phyloP scores from a whole-genome alignment of 2,888 invertebrate species.

The Rhamnusium bicolor region DNA sequence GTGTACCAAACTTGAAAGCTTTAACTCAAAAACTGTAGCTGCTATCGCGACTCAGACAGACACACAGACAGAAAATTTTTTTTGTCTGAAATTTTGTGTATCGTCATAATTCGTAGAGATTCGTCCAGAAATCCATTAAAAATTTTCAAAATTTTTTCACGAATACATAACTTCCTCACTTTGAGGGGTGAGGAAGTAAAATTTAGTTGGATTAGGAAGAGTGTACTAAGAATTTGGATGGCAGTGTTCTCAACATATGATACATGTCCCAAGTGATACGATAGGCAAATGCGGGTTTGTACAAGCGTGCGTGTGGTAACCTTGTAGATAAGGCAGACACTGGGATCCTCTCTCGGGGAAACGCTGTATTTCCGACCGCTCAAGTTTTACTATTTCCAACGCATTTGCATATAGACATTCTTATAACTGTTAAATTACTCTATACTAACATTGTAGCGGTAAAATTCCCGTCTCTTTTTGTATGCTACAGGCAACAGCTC shows the following conservation, averaged over 20 bases:
- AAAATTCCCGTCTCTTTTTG: conserved; percentile 5
- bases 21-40: too few species aligned
- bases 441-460: not conserved
- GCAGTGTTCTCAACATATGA: conserved; percentile 44
- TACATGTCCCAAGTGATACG: conserved; percentile 60
- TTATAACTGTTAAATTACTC: conserved; percentile 18
- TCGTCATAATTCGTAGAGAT: too few species aligned
- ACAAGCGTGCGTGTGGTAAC: conserved; percentile 61
- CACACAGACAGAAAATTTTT: too few species aligned
- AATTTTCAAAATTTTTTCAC: too few species aligned
- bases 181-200: too few species aligned
- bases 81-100: too few species aligned
- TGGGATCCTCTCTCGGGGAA: conserved; percentile 57
- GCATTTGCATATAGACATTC: conserved; percentile 37
- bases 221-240: not conserved
- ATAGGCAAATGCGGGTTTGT: conserved; percentile 62
- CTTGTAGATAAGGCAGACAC: conserved; percentile 61
- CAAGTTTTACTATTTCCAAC: conserved; percentile 40
- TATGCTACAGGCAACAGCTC: conserved; percentile 4
- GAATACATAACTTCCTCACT: too few species aligned
- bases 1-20: too few species aligned
- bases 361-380: conserved; percentile 58
- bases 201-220: not conserved
- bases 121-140: too few species aligned
- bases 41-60: too few species aligned